These are phyloP conservation scores for Drosophila eugracilis DNA, from an alignment of 1,140 invertebrate genomes.

Conservation along the genomic window DNA sequence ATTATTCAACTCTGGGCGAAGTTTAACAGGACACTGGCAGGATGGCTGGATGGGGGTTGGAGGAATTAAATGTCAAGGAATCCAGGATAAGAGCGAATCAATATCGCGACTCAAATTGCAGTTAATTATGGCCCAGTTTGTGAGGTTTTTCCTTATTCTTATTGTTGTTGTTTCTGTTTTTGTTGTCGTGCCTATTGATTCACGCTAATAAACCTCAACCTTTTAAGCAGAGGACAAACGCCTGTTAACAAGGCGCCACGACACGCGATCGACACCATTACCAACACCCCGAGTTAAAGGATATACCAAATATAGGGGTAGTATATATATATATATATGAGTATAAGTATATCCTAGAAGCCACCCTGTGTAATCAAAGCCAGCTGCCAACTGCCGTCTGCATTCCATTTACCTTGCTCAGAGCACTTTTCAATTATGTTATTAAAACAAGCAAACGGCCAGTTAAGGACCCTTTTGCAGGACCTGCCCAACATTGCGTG, in stretches of 20 bases:
- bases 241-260: slow-evolving; percentile 64
- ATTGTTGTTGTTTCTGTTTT: too few species aligned
- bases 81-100: slow-evolving; percentile 45
- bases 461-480: slow-evolving; percentile 59
- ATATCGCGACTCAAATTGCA: slow-evolving; percentile 64
- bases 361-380: slow-evolving; percentile 64
- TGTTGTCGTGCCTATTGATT: slow-evolving; percentile 62
- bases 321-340: not conserved
- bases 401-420: slow-evolving; percentile 65
- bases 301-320: slow-evolving; percentile 17
- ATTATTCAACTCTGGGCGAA: slow-evolving; percentile 59
- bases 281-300: slow-evolving; percentile 23
- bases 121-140: slow-evolving; percentile 60
- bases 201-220: slow-evolving; percentile 62
- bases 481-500: slow-evolving; percentile 56
- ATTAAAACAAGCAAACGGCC: slow-evolving; percentile 75
- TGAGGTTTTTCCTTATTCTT: slow-evolving; percentile 10
- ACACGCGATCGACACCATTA: slow-evolving; percentile 64
- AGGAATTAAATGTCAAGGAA: slow-evolving; percentile 22
- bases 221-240: slow-evolving; percentile 69
- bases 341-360: not conserved
- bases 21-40: slow-evolving; percentile 6
- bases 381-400: slow-evolving; percentile 59
- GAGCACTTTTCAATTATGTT: slow-evolving; percentile 82
- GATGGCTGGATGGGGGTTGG: too few species aligned